These are phyloP conservation scores for Panagrolaimus sp. DNA, from an alignment of 1,140 invertebrate species.

Conservation along the genomic window DNA sequence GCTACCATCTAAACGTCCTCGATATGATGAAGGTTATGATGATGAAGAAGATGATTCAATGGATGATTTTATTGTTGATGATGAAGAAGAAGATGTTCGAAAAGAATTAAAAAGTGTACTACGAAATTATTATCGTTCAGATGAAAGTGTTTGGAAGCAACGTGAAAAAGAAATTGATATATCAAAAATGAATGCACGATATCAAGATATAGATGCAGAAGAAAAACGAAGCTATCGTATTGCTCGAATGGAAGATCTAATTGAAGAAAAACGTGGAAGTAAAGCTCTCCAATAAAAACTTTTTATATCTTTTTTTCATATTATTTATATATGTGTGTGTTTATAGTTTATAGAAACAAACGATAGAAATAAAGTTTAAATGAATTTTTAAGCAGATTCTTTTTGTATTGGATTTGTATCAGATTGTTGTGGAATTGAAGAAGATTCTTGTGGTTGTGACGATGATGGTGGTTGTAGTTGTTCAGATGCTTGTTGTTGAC, in stretches of 20 bases:
- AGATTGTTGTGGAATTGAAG: no score
- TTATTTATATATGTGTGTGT: no score
- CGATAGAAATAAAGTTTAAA: no score
- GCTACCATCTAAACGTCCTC: not conserved
- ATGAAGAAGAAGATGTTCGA: slow-evolving; percentile 8
- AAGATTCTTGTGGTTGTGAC: no score
- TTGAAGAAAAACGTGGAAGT: slow-evolving; percentile 35
- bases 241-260: slow-evolving; percentile 37
- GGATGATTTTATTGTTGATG: slow-evolving; percentile 48
- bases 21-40: slow-evolving; percentile 28
- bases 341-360: no score
- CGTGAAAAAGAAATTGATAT: slow-evolving; percentile 51
- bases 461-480: no score
- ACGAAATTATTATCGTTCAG: not conserved
- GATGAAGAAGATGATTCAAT: slow-evolving; percentile 38
- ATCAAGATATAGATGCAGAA: slow-evolving; percentile 42
- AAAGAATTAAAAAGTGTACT: not conserved
- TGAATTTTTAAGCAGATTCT: no score
- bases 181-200: slow-evolving; percentile 43
- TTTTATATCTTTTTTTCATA: not conserved
- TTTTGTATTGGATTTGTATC: no score
- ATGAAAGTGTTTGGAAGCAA: slow-evolving; percentile 37
- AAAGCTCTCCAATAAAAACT: not conserved
- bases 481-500: no score
- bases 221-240: slow-evolving; percentile 33